Base-by-base conservation (phyloP, 2,113 vertebrate genomes). In the Pipra filicauda region DNA sequence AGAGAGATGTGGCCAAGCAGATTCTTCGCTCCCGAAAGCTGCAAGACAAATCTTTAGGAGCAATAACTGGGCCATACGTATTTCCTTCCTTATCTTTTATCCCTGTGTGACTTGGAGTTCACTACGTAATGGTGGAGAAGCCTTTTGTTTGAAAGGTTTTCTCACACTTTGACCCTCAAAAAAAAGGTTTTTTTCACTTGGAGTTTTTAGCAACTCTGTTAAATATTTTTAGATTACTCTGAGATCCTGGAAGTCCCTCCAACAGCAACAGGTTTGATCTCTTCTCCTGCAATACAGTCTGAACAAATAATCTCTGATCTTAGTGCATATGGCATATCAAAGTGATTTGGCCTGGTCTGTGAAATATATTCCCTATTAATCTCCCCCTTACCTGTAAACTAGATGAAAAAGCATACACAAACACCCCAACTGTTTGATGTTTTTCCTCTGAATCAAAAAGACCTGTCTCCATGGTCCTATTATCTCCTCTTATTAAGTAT, bases 401-500 rank as follows among this genome's bases (percentile, higher is more conserved):
- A 81, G 64, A 70, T 80, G 58, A 59, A 90, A 95, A 97, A 89
- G 33, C 80, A 83, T 62, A 21, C 30, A 93, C 67, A 91, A 91
- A 59, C 77, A 82, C 81, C 49, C 15, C 44, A 76, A 54, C 37
- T 49, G 82, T 85, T 41, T 82, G 70, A 92, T 88, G 80, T 67
- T 74, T 85, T 88, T 76, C 76, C 81, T 76, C 59, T 5, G 12
- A 73, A 71, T 80, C 23, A 91, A 64, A 91, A 75, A 77, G 49
- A 65, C n/a, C n/a, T 44, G 49, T 79, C 72, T 91, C 85, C 43
- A 4, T 15, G 89, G 92, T 52, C 95, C 93, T 91, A 80, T 96
- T 96, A 93, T 94, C 95, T 97, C 67, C 65, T 93, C 80, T 97
- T 96, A 96, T 91, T 89, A 94, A 83, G 74, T 57, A 37, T 88